Evolutionary conservation across 37 sponge, comb jelly and placozoan genomes (phyloP).

Genomic region (Mnemiopsis leidyi): DNA sequence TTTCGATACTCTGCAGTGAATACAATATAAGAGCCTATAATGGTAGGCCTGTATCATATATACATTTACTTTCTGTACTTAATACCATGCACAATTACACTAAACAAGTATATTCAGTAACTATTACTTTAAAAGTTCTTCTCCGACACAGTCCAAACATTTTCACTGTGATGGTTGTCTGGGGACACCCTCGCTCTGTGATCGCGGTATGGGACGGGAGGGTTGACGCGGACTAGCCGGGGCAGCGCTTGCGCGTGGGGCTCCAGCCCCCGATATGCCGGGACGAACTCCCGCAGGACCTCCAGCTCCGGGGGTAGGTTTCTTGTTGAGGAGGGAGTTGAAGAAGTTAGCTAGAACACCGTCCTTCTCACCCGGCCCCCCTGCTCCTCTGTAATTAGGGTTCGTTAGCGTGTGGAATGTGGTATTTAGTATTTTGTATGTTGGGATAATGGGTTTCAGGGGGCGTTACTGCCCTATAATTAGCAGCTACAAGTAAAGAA

Average conservation of each 20-base stretch:
- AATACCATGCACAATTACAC: too few species aligned
- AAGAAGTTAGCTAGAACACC: constrained; percentile 87
- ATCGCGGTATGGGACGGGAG: background rate
- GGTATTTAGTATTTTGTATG: too few species aligned
- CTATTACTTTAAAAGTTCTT: too few species aligned
- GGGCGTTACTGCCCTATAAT: too few species aligned
- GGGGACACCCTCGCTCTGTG: background rate
- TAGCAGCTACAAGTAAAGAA: too few species aligned
- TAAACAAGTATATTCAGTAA: too few species aligned
- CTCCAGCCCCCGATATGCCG: background rate
- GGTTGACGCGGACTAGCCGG: constrained; percentile 36
- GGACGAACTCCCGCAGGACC: background rate
- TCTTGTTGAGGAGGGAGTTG: constrained; percentile 82
- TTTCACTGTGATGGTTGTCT: background rate
- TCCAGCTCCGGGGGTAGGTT: constrained; percentile 37
- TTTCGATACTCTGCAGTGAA: too few species aligned
- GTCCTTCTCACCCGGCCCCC: constrained; percentile 64
- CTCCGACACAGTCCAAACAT: background rate
- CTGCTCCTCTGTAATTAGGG: background rate
- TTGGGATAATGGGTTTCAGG: too few species aligned
- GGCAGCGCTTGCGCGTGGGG: background rate
- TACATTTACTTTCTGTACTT: too few species aligned
- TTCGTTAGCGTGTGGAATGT: too few species aligned
- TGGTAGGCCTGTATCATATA: too few species aligned
- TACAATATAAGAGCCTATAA: too few species aligned